phyloP scores from a whole-genome alignment of 1,140 invertebrate genomes.

The Heliconius eleuchia region DNA sequence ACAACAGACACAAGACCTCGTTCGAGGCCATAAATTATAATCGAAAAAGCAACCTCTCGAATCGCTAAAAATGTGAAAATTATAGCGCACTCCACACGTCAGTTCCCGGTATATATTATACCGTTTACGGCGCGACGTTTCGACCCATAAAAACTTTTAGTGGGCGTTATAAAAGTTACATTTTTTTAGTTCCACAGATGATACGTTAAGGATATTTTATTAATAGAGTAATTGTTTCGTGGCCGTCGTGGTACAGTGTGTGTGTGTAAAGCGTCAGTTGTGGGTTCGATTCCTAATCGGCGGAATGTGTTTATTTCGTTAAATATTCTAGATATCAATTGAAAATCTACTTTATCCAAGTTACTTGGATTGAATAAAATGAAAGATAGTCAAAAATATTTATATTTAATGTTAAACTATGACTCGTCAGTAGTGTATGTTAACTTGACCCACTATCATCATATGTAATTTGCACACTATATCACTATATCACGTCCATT shows the following conservation, averaged over 20 bases:
- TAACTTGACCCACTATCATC: too few relatives aligned
- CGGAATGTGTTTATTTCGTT: too few relatives aligned
- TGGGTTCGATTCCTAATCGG: too few relatives aligned
- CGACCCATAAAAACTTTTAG: slow-evolving; percentile 76
- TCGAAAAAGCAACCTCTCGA: slow-evolving; percentile 67
- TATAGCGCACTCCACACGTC: slow-evolving; percentile 61
- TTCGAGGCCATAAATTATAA: slow-evolving; percentile 73
- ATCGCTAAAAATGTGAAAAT: slow-evolving; percentile 74
- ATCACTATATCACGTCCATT: neutral
- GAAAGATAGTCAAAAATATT: too few relatives aligned
- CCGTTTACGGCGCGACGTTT: slow-evolving; percentile 75
- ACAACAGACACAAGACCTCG: slow-evolving; percentile 36
- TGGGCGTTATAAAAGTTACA: slow-evolving; percentile 68
- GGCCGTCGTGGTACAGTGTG: too few relatives aligned
- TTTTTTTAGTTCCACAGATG: slow-evolving; percentile 61
- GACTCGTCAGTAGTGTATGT: too few relatives aligned
- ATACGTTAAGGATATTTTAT: slow-evolving; percentile 61
- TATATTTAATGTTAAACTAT: neutral
- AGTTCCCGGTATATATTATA: slow-evolving; percentile 73
- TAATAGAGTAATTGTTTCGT: slow-evolving; percentile 42
- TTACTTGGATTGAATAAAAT: too few relatives aligned
- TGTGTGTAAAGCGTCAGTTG: too few relatives aligned
- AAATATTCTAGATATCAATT: too few relatives aligned
- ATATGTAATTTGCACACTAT: neutral
- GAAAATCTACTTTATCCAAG: too few relatives aligned